A percentile compares a stretch with the other conserved stretches of the same genome.
Conservation (phyloP, 2,113 vertebrate species). For the western clawed frog (Xenopus tropicalis) region UCB_Xtro_10.0 CM004445.2:28794001-28794500, state of each 20-base stretch:
- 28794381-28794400: constrained; percentile 5
- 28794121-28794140: not conserved
- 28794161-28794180: not conserved
- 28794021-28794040: too few species aligned
- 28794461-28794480: not conserved
- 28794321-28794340: constrained; percentile 17
- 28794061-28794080: too few species aligned
- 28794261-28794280: not conserved
- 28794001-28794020: too few species aligned
- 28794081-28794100: too few species aligned
- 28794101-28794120: not conserved
- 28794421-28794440: constrained; percentile 33
- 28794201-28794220: not conserved
- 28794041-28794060: too few species aligned
- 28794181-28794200: not conserved
- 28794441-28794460: constrained; percentile 1
- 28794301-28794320: not conserved
- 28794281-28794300: not conserved
- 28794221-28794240: not conserved
- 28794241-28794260: not conserved
- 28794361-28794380: constrained; percentile 23
- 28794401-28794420: constrained; percentile 14
- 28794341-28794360: constrained; percentile 1
- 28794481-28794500: not conserved
- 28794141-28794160: not conserved